Percentiles rank a stretch among this genome's conserved stretches.
phyloP scores from a whole-genome alignment of 2,797 vertebrate genomes.

The Scyliorhinus canicula region DNA sequence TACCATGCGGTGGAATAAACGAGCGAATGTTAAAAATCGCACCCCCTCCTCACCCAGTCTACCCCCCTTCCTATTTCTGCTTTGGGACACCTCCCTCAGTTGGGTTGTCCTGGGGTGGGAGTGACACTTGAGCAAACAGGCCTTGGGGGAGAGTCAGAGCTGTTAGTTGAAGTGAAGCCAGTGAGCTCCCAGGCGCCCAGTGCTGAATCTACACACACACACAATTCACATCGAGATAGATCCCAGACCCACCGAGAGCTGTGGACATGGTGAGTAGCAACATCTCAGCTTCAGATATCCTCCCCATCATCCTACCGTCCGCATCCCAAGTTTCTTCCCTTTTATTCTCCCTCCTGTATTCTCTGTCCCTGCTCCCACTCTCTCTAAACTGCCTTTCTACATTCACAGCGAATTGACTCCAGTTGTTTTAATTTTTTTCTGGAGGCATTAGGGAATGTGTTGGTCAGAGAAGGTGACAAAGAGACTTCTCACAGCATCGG shows the following conservation, averaged over 20 bases:
- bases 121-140: too few relatives aligned
- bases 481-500: too few relatives aligned
- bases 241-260: neutral
- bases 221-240: neutral
- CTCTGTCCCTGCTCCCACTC: neutral
- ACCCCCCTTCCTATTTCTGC: neutral
- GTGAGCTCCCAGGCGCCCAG: neutral
- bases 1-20: neutral
- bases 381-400: neutral
- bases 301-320: neutral
- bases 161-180: neutral
- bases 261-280: slow-evolving; percentile 2
- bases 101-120: neutral
- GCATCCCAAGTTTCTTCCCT: too few relatives aligned
- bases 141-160: neutral
- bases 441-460: neutral
- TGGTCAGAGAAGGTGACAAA: neutral
- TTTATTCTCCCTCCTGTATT: neutral
- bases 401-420: neutral
- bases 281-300: neutral
- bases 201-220: neutral
- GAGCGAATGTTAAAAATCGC: neutral
- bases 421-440: neutral
- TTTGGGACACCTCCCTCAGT: neutral
- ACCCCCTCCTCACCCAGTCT: too few relatives aligned